These are phyloP conservation scores for Temnothorax ravouxi DNA, from an alignment of 2,888 invertebrate species.

Conservation along the genomic window DNA sequence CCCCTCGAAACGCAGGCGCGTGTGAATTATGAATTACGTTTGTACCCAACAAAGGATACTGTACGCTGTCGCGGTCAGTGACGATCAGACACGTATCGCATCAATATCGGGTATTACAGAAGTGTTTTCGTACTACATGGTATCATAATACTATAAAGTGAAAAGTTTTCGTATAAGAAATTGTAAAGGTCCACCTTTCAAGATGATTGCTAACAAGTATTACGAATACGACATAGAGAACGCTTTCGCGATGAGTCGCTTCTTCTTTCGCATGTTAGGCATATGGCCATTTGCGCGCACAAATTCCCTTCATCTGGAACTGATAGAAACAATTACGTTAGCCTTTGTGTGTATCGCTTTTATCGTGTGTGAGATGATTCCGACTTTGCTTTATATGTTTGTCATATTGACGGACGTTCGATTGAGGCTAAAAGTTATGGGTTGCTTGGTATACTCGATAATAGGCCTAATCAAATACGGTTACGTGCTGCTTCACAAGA, in stretches of 20 bases:
- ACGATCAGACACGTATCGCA: not conserved
- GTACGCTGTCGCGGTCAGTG: not conserved
- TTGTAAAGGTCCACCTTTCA: not conserved
- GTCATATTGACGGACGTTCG: constrained; percentile 67
- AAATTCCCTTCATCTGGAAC: not conserved
- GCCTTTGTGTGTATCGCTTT: constrained; percentile 61
- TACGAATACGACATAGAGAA: constrained; percentile 34
- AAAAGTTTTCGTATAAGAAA: not conserved
- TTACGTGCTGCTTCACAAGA: constrained; percentile 60
- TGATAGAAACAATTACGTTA: not conserved
- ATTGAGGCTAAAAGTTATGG: constrained; percentile 69
- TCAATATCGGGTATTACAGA: not conserved
- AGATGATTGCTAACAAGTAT: constrained; percentile 27
- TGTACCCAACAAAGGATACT: not conserved
- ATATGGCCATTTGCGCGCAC: constrained; percentile 53
- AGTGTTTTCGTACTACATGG: not conserved
- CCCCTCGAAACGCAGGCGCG: constrained; percentile 8
- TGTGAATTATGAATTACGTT: not conserved
- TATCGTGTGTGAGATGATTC: constrained; percentile 60
- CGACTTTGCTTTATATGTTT: constrained; percentile 67
- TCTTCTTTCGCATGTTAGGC: constrained; percentile 13
- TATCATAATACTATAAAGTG: not conserved
- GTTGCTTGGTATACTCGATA: constrained; percentile 62
- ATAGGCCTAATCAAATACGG: constrained; percentile 63
- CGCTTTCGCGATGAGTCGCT: constrained; percentile 4